These are phyloP conservation scores for Tinea semifulvella DNA, from an alignment of 2,888 invertebrate species.

Conservation along the genomic window DNA sequence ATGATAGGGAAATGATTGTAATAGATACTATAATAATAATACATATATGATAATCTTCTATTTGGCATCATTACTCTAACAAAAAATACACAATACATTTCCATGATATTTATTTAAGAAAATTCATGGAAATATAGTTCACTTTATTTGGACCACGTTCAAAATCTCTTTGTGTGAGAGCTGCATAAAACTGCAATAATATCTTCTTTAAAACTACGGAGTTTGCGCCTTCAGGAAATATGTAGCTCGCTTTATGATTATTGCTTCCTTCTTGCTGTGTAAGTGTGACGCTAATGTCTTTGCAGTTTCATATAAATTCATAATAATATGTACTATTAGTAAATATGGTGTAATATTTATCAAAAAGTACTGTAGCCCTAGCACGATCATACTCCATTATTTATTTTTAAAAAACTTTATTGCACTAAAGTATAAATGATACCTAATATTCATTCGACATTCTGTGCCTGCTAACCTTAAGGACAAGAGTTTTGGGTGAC, in stretches of 20 bases:
- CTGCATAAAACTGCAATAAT: conserved; percentile 22
- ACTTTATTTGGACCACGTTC: conserved; percentile 23
- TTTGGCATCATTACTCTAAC: no score
- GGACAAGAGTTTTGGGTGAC: no score
- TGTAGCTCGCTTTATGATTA: conserved; percentile 48
- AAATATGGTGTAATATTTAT: no score
- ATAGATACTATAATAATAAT: no score
- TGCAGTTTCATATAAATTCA: conserved; percentile 4
- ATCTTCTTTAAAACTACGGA: conserved; percentile 1
- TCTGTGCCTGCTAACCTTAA: no score
- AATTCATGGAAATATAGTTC: conserved; percentile 1
- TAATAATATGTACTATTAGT: conserved; percentile 4
- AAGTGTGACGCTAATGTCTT: conserved; percentile 11
- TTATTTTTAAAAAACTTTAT: no score
- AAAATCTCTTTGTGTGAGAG: conserved; percentile 23
- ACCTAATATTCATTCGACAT: no score
- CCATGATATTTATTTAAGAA: conserved; percentile 7
- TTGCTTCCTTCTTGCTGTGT: conserved; percentile 39
- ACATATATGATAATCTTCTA: no score
- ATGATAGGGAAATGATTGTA: no score
- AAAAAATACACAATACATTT: neutral
- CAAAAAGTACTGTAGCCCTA: no score
- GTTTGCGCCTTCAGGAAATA: conserved; percentile 29
- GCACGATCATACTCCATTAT: no score
- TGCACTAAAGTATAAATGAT: no score